A percentile compares a stretch with the other conserved stretches of the same genome.
phyloP scores from a whole-genome alignment of 2,113 vertebrate species.

The Caranx ignobilis region DNA sequence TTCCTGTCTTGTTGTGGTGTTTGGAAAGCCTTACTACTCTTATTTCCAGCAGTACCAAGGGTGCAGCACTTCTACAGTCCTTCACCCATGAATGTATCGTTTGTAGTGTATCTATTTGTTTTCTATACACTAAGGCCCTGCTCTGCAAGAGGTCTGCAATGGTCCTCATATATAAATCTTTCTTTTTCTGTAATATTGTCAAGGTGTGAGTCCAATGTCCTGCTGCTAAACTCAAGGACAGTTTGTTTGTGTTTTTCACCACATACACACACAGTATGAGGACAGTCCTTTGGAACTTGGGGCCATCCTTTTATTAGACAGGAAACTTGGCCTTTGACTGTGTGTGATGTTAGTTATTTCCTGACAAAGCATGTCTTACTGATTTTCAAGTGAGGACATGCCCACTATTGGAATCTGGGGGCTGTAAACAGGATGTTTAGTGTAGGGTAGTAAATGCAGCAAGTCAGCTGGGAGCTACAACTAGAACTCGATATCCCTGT shows the following conservation, averaged over 20 bases:
- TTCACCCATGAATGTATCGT: background rate
- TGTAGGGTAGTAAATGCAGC: background rate
- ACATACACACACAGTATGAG: background rate
- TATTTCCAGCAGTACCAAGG: background rate
- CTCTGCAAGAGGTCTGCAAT: background rate
- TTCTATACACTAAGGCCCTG: background rate
- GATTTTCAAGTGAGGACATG: background rate
- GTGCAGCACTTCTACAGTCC: background rate
- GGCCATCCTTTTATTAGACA: background rate
- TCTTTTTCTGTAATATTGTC: background rate
- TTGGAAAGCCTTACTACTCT: constrained; percentile 1
- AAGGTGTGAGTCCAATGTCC: background rate
- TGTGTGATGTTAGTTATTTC: background rate
- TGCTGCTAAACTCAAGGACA: constrained; percentile 3
- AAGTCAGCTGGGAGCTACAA: background rate
- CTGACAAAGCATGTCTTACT: background rate
- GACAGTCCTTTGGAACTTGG: background rate
- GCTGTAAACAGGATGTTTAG: background rate
- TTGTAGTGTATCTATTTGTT: background rate
- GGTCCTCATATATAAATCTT: background rate
- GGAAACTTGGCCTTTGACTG: background rate
- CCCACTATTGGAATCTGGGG: background rate
- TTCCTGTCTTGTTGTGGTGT: background rate
- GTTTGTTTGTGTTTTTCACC: background rate
- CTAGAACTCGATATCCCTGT: background rate